A percentile compares a stretch with the other conserved stretches of the same genome.
phyloP scores from a whole-genome alignment of 2,888 invertebrate species.

The Parascotia fuliginaria region DNA sequence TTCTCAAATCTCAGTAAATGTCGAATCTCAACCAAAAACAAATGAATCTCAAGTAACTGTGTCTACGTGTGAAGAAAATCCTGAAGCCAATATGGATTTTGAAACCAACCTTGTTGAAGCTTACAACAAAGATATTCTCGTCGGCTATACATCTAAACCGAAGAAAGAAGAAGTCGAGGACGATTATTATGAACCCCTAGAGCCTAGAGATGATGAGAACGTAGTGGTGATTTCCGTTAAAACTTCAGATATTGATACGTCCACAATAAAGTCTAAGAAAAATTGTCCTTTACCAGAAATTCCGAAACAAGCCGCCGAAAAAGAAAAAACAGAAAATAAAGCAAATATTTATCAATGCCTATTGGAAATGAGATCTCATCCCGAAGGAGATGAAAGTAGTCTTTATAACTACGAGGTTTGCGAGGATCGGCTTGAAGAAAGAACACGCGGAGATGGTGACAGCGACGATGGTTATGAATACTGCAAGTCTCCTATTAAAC shows the following conservation, averaged over 20 bases:
- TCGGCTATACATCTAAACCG: conserved; percentile 67
- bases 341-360: conserved; percentile 80
- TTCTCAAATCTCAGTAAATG: conserved; percentile 47
- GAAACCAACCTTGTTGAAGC: conserved; percentile 79
- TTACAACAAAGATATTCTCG: conserved; percentile 73
- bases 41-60: conserved; percentile 58
- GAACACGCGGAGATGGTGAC: conserved; percentile 78
- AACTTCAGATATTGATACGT: conserved; percentile 47
- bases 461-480: conserved; percentile 83
- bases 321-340: conserved; percentile 42
- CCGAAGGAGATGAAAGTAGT: conserved; percentile 80
- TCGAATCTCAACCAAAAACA: conserved; percentile 56
- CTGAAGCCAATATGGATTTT: conserved; percentile 68
- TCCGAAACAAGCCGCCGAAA: conserved; percentile 58
- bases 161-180: conserved; percentile 62
- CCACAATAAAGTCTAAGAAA: conserved; percentile 64
- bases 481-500: conserved; percentile 78
- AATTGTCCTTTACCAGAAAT: conserved; percentile 83
- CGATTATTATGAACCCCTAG: conserved; percentile 80
- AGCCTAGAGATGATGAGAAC: conserved; percentile 67
- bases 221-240: conserved; percentile 70
- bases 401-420: conserved; percentile 84
- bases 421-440: conserved; percentile 71
- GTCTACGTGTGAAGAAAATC: conserved; percentile 49
- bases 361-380: conserved; percentile 78